phyloP scores from a whole-genome alignment of 2,797 vertebrate species.

The Petrocephalus sullivani region DNA sequence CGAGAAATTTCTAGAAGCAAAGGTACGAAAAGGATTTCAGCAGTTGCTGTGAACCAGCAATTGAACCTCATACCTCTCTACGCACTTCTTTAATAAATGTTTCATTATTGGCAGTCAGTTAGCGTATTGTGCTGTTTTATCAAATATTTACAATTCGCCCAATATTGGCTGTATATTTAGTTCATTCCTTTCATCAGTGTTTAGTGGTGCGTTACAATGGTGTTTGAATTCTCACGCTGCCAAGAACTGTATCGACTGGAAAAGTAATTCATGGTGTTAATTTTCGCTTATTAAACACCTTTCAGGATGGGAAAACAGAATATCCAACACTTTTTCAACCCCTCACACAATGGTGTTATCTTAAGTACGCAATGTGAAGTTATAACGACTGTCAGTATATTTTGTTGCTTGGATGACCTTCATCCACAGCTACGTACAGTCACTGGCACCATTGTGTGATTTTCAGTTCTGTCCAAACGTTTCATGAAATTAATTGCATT shows the following conservation, averaged over 20 bases:
- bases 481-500: neutral
- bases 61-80: constrained; percentile 33
- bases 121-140: constrained; percentile 26
- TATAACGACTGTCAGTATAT: constrained; percentile 37
- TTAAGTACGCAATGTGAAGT: neutral
- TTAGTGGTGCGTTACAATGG: neutral
- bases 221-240: neutral
- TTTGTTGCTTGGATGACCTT: constrained; percentile 16
- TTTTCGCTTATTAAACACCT: neutral
- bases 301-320: constrained; percentile 13
- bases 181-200: neutral
- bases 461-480: constrained; percentile 3
- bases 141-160: constrained; percentile 34
- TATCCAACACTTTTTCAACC: constrained; percentile 43
- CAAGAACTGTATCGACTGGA: neutral
- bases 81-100: constrained; percentile 33
- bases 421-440: neutral
- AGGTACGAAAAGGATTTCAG: constrained; percentile 28
- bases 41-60: constrained; percentile 33
- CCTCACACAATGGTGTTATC: constrained; percentile 43
- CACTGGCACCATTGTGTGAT: neutral
- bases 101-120: constrained; percentile 27
- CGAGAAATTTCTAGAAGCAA: neutral
- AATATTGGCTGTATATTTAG: neutral
- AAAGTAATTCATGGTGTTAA: neutral